A percentile compares a stretch with the other conserved stretches of the same genome.
phyloP scores from a whole-genome alignment of 92 coral and sea anemone species.

The Scolanthus callimorphus region DNA sequence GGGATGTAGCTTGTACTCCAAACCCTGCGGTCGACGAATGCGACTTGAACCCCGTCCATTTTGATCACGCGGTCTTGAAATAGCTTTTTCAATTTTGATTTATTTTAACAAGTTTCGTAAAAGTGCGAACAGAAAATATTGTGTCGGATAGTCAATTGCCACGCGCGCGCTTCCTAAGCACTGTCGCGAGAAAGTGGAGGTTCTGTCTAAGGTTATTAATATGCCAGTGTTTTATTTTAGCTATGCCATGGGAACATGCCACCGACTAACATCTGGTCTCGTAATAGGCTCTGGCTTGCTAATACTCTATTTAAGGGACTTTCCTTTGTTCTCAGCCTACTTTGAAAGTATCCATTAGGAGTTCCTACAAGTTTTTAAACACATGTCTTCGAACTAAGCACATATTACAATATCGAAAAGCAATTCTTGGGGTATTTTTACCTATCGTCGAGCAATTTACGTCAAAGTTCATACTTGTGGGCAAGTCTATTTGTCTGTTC shows the following conservation, averaged over 20 bases:
- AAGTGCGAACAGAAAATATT: no score
- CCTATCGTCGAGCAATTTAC: constrained; percentile 35
- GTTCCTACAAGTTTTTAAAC: constrained; percentile 65
- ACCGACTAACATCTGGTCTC: constrained; percentile 67
- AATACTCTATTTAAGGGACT: constrained; percentile 86
- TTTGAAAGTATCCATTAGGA: constrained; percentile 74
- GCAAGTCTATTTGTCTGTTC: constrained; percentile 16
- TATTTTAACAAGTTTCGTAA: no score
- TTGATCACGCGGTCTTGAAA: no score
- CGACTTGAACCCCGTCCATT: constrained; percentile 49
- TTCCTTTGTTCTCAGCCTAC: constrained; percentile 61
- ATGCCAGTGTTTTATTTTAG: constrained; percentile 55
- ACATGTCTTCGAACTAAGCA: constrained; percentile 55
- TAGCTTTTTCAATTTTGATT: no score
- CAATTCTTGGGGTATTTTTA: constrained; percentile 28
- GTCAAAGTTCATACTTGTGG: constrained; percentile 25
- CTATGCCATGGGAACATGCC: constrained; percentile 62
- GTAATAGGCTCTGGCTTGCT: constrained; percentile 76
- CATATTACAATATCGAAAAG: constrained; percentile 49
- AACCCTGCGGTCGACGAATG: constrained; percentile 40
- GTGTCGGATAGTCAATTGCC: no score
- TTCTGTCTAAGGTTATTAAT: constrained; percentile 22
- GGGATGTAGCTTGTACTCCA: constrained; percentile 54
- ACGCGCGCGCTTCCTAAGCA: no score
- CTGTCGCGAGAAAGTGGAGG: no score